Percentiles rank a stretch among this genome's conserved stretches.
These are phyloP conservation scores for Helogale parvula DNA, from an alignment of 2,113 vertebrate genomes.

Conservation along the genomic window DNA sequence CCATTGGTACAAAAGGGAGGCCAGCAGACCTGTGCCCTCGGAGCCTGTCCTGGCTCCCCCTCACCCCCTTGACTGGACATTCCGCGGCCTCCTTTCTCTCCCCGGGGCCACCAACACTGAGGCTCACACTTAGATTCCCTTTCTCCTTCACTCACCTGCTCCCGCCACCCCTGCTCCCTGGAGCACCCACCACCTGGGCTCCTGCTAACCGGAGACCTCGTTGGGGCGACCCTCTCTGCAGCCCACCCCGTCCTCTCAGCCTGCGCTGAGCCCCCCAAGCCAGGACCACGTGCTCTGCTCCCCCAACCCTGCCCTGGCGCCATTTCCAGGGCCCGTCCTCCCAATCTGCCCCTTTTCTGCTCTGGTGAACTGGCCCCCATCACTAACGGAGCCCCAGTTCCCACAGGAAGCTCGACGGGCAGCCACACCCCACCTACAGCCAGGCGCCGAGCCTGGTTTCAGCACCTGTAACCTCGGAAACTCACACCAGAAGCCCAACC, in stretches of 20 bases:
- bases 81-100: background rate
- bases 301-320: background rate
- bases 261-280: background rate
- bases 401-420: conserved; percentile 34
- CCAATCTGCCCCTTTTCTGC: background rate
- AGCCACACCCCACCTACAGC: conserved; percentile 15
- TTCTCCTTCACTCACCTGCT: background rate
- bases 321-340: background rate
- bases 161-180: background rate
- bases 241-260: accelerated
- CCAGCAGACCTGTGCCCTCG: background rate
- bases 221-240: background rate
- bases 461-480: conserved; percentile 48
- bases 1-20: no score
- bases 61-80: background rate
- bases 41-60: background rate
- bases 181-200: accelerated
- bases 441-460: background rate
- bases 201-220: accelerated
- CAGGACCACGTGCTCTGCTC: background rate
- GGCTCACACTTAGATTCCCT: background rate
- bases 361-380: background rate
- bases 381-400: background rate
- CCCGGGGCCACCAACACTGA: background rate
- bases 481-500: conserved; percentile 46